Evolutionary conservation across 2,797 vertebrate species (phyloP).

Genomic region (Trachurus trachurus): DNA sequence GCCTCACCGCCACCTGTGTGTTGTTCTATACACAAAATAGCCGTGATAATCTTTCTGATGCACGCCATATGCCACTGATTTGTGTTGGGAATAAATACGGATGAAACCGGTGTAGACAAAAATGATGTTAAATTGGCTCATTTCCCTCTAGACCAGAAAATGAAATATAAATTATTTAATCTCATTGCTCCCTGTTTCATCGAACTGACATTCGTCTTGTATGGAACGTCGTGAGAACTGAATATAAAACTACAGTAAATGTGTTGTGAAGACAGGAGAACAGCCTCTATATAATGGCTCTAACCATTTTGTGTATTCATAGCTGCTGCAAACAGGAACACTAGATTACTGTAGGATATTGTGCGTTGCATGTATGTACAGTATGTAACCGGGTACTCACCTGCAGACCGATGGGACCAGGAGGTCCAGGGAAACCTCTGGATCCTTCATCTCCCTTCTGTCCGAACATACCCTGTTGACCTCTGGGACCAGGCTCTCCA

Average conservation of each 20-base stretch:
- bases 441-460: constrained; percentile 98
- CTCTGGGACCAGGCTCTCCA: constrained; percentile 96
- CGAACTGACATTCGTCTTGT: background rate
- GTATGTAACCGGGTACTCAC: constrained; percentile 77
- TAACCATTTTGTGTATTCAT: background rate
- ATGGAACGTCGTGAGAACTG: background rate
- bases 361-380: constrained; percentile 4
- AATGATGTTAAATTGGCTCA: background rate
- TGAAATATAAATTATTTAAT: background rate
- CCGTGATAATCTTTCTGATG: background rate
- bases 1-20: background rate
- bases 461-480: constrained; percentile 99
- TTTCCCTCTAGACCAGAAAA: background rate
- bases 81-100: background rate
- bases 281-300: background rate
- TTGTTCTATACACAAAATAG: background rate
- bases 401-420: constrained; percentile 98
- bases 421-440: constrained; percentile 96
- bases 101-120: background rate
- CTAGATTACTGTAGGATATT: background rate
- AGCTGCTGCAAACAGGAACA: background rate
- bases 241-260: background rate
- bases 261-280: background rate
- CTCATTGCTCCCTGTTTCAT: constrained; percentile 1
- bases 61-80: background rate